Base-by-base conservation (phyloP, 2,113 vertebrate species). In the Loxodonta africana region DNA sequence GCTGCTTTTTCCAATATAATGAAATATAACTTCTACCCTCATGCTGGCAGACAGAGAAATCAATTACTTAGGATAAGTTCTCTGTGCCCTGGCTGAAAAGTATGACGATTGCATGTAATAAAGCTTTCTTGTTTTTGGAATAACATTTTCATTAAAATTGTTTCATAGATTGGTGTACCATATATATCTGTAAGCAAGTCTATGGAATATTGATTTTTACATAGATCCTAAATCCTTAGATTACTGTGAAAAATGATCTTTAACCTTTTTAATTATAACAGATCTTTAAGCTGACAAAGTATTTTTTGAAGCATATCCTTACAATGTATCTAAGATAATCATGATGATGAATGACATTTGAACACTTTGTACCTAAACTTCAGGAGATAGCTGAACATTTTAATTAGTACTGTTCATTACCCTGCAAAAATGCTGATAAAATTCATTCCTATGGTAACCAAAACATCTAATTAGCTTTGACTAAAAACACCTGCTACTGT, bases 401-500 rank as follows among this genome's bases (percentile, higher is more conserved):
- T 98, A 97, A 97, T 97, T 88, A 96, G 57, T 87, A 88, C 95
- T 97, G 98, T 96, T 97, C 90, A 94, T 93, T 95, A 90, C 0
- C 3, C 57, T 92, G 85, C 83, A 48, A 86, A 95, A 73, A 96
- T 91, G 91, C 92, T 97, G 90, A 94, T 96, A 97, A 98, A 62
- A 69, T 30, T 60, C 92, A 97, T 97, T 94, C 74, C 65, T 96
- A 6, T 91, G 63, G 82, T 97, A 94, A 89, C 86, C 95, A 96
- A 97, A 98, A 92, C 78, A 97, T 95, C 91, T 96, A 98, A 98
- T 98, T 98, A 98, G 73, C 62, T 94, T 80, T 92, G 88, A 78
- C 86, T 91, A n/a, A 65, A 96, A 76, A 77, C 41, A 18, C 41
- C 91, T 92, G 53, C 87, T 98, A 92, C 96, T 98, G 76, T 44